Percentiles rank a stretch among this genome's conserved stretches.
Evolutionary conservation across 2,888 invertebrate species (phyloP).

Genomic region (Helobdella robusta): DNA sequence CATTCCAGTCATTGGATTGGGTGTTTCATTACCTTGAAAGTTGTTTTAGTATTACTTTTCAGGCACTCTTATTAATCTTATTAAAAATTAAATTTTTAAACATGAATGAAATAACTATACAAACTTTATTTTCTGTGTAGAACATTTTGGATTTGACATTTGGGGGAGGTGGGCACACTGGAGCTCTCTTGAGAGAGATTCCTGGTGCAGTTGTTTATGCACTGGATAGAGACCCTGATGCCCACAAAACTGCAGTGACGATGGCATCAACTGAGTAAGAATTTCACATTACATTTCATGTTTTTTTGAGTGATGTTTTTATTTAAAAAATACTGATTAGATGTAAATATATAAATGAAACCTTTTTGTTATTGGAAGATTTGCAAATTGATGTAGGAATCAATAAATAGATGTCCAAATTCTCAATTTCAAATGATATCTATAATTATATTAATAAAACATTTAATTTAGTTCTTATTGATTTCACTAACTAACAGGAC

Average conservation of each 20-base stretch:
- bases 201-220: conserved; percentile 64
- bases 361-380: no score
- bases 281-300: not conserved
- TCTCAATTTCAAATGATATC: no score
- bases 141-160: conserved; percentile 86
- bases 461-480: not conserved
- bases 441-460: not conserved
- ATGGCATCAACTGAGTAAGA: conserved; percentile 47
- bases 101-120: not conserved
- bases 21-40: no score
- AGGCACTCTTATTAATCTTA: no score
- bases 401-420: no score
- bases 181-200: conserved; percentile 61
- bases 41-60: no score
- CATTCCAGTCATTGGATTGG: no score
- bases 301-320: no score
- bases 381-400: no score
- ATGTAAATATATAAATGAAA: no score
- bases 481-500: conserved; percentile 32
- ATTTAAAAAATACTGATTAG: no score
- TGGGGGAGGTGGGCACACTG: conserved; percentile 83
- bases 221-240: conserved; percentile 77
- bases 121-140: conserved; percentile 31
- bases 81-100: not conserved
- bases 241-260: conserved; percentile 61